A percentile compares a stretch with the other conserved stretches of the same genome.
Conservation (phyloP, 2,888 invertebrate species). For the Galeopsomyia nigrocyanea region DNA sequence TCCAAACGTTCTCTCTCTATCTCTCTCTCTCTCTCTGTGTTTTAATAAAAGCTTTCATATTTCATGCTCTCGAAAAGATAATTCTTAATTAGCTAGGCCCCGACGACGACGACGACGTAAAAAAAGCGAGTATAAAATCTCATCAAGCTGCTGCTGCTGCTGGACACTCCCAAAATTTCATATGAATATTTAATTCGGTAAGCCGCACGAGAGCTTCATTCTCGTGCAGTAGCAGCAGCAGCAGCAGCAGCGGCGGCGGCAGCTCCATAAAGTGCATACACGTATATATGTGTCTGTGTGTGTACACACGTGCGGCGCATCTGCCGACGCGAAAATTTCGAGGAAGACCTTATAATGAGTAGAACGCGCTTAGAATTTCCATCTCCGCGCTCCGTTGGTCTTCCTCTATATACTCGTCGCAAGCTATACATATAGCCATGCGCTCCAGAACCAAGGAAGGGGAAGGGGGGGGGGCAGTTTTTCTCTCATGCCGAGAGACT, state of each 20-base stretch:
- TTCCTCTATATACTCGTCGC: too few species aligned
- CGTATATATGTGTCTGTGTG: conserved; percentile 6
- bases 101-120: too few species aligned
- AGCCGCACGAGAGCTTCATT: conserved; percentile 20
- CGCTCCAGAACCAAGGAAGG: neutral
- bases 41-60: too few species aligned
- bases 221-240: neutral
- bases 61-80: too few species aligned
- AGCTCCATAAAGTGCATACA: conserved; percentile 16
- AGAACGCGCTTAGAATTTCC: conserved; percentile 48
- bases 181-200: conserved; percentile 41
- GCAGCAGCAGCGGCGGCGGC: neutral
- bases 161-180: neutral
- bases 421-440: neutral
- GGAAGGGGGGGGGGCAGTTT: neutral
- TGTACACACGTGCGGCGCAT: conserved; percentile 48
- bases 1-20: too few species aligned
- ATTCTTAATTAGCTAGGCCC: too few species aligned
- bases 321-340: conserved; percentile 48
- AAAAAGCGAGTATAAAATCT: too few species aligned
- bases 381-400: conserved; percentile 27
- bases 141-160: too few species aligned
- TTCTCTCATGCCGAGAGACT: neutral
- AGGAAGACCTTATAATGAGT: conserved; percentile 45
- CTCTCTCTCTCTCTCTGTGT: too few species aligned